A percentile compares a stretch with the other conserved stretches of the same genome.
Conservation (phyloP, 2,888 invertebrate genomes). For the Drosophila meridiana region DNA sequence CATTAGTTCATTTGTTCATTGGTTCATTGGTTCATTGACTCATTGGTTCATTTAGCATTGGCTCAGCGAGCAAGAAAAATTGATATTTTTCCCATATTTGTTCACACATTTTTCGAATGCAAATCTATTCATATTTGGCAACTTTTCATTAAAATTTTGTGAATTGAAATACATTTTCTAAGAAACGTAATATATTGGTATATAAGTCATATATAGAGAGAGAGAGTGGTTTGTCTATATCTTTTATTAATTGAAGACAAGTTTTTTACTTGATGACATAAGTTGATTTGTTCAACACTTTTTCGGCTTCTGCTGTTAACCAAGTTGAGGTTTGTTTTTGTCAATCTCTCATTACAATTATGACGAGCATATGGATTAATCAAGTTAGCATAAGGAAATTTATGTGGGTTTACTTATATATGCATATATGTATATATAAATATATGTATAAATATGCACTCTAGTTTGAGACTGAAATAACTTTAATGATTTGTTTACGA, state of each 20-base stretch:
- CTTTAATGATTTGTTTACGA: not conserved
- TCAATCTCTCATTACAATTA: conserved; percentile 29
- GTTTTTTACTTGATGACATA: not conserved
- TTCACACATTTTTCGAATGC: conserved; percentile 13
- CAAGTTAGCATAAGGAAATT: not conserved
- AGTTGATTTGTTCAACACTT: conserved; percentile 29
- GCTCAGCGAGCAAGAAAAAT: conserved; percentile 55
- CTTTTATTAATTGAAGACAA: not conserved
- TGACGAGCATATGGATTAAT: conserved; percentile 30
- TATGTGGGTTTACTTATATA: conserved; percentile 1
- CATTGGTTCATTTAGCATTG: conserved; percentile 50
- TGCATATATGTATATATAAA: not conserved
- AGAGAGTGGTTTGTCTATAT: not conserved
- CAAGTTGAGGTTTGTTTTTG: conserved; percentile 1
- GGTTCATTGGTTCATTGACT: conserved; percentile 42
- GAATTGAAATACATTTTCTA: conserved; percentile 39
- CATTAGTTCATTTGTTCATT: conserved; percentile 31
- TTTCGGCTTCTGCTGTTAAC: conserved; percentile 32
- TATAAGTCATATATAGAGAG: not conserved
- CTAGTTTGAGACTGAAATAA: not conserved
- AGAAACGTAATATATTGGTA: not conserved
- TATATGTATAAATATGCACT: not conserved
- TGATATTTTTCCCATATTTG: conserved; percentile 9
- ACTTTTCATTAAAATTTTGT: conserved; percentile 30
- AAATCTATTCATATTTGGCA: conserved; percentile 51